phyloP scores from a whole-genome alignment of 2,113 vertebrate genomes.

The Malurus cyaneus region DNA sequence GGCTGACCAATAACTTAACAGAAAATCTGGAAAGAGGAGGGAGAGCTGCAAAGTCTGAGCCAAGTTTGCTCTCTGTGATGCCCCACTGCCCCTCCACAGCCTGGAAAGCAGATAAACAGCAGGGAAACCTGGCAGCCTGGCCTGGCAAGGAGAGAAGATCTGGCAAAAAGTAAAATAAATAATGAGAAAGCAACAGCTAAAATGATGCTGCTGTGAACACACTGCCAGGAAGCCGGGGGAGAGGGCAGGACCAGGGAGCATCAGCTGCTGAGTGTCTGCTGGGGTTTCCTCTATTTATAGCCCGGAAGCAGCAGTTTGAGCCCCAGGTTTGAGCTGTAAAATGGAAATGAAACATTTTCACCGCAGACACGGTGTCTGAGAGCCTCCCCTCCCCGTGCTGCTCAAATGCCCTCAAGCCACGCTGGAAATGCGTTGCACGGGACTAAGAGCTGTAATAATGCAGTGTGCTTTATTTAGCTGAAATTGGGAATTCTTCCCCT shows the following conservation, averaged over 20 bases:
- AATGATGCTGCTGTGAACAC: not conserved
- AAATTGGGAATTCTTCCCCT: not conserved
- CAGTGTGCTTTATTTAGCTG: not conserved
- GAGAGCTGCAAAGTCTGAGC: not conserved
- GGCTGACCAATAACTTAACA: not conserved
- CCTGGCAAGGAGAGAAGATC: not conserved
- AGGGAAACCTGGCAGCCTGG: not conserved
- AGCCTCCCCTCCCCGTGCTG: not conserved
- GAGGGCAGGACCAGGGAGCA: not conserved
- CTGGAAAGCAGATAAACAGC: conserved; percentile 27
- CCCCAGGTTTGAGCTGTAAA: not conserved
- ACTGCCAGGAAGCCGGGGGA: not conserved
- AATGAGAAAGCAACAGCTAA: not conserved
- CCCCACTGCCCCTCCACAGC: not conserved
- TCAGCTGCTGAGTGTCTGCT: not conserved
- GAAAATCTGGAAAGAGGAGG: not conserved
- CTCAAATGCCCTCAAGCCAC: not conserved
- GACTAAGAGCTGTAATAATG: not conserved
- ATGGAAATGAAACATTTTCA: conserved; percentile 13
- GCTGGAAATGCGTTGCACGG: not conserved
- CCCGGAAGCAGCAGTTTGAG: not conserved
- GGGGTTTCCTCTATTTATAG: conserved; percentile 52
- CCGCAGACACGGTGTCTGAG: not conserved
- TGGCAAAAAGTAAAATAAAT: not conserved
- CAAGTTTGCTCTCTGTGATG: not conserved